Base-by-base conservation (phyloP, 2,113 vertebrate genomes). In the Oreochromis tanganicae region DNA sequence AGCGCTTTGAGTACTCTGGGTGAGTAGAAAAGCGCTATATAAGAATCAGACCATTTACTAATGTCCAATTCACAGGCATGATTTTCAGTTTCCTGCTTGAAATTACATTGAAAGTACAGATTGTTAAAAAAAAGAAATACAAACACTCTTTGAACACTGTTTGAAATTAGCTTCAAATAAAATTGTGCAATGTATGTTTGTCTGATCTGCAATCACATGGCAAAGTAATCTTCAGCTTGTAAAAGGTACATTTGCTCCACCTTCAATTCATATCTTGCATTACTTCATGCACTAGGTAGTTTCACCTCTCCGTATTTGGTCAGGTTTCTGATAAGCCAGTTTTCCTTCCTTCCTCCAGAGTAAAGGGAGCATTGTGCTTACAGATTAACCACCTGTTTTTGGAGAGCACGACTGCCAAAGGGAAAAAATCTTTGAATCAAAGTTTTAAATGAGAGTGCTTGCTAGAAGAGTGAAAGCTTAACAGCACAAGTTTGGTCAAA, bases 301-400 rank as follows among this genome's bases (percentile, higher is more conserved):
- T 96, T 97, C 95, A 83, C 95, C 95, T 89, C 86, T 92, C 96
- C 95, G 94, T 96, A 95, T 96, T 95, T 94, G 96, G 95, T 90
- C 75, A 59, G 63, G 92, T 95, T 96, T 95, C 93, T 94, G 96
- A 97, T 97, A 96, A 96, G 96, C 92, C 94, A 94, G 94, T 95
- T 96, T 93, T 95, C 90, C 95, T 96, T 95, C 92, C 94, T 94
- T 95, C 90, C 94, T 92, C 80, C 50, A 46, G 85, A 88, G 91
- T 87, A 66, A 82, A 92, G 80, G 80, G 84, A 90, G 92, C 87
- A 17, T 88, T 71, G 85, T 92, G 91, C 85, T 96, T 94, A 95
- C 94, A 94, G 88, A 96, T 95, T 94, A 95, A 95, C 95, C 71
- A 91, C 68, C 87, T 87, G 81, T 63, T 73, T 80, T 10, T 56